Base-by-base conservation (phyloP, 30 jellyfish, hydroid and myxozoan genomes). In the Aurelia aurita region DNA sequence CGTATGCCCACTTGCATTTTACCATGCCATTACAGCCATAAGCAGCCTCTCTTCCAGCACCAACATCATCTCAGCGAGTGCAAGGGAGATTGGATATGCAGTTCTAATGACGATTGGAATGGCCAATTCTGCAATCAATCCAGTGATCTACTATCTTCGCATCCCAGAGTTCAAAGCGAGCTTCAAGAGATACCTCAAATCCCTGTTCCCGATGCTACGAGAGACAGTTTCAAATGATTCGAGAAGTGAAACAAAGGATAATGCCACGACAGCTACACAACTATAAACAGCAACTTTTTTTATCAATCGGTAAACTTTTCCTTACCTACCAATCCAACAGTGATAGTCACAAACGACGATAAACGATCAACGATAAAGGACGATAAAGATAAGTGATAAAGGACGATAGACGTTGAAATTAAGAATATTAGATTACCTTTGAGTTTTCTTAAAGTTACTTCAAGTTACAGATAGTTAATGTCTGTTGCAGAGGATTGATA, bases 101-200 rank as follows among this genome's bases (percentile, higher is more conserved):
- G 76, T 85, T 5, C 87, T 74, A 3, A 74, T 74, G 82, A 85
- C 95, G 32, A 31, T 85, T 10, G 81, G 70, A 10, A 68, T 85
- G 79, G 72, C 80, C 4, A 91, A 91, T 39, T 91, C 98, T 9
- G 84, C 84, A 14, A 60, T 91, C 54, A 91, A 91, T 54, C 98
- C 98, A 7, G 57, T 85, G 28, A 91, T 91, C 26, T 91, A 91
- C 34, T 91, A 85, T 59, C 62, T 57, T 71, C 83, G 87, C 29
- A 91, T 72, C 26, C 95, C 95, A 31, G 94, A 91, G 46, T 74
- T 91, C 68, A 69, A 87, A 61, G 16, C 39, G 27, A 82, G 74
- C 45, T 57, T 89, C 43, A 53, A 82, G 77, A 80, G 51, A 12
- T 16, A 55, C 59, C 63, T 22, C 32, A 25, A 58, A 23, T 18